Evolutionary conservation across 1,140 invertebrate genomes (phyloP), one percentile per base, ranked within the genome.

Genomic region (Lethrus apterus): DNA sequence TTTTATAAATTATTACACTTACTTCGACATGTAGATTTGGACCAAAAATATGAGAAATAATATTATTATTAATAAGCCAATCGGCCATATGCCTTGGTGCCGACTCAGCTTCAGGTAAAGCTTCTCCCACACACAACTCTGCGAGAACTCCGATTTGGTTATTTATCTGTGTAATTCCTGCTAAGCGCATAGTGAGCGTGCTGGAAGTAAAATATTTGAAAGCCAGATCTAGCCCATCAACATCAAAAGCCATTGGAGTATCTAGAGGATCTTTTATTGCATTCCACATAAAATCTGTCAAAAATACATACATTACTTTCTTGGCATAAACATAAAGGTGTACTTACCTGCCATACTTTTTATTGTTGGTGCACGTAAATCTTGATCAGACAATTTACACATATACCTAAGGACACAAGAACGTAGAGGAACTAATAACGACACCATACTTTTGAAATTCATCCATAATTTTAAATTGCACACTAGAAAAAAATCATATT

Each of bases 181-280:
- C 85, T 35, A 97, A 65, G 46, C 93, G 72, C 84, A 95, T 93
- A 1, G 92, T 95, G 29, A 97, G 64, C 1, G 92, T 95, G 38
- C 86, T 86, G 36, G 89, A 92, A 32, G 84, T 92, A 61, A 96
- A 95, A 68, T 94, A 95, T 66, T 96, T 96, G 61, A 93, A 93
- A 13, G 92, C 91, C 46, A 95, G 67, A 49, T 90, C 83, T 17
- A 97, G 67, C 1, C 91, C 92, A 66, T 95, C 91, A 10, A 77
- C 75, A 68, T 96, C 93, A 65, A 93, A 92, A 3, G 81, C 81
- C 19, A 89, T 69, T 14, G 88, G 86, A 0, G 87, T 80, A 63
- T 93, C 89, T 23, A 92, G 70, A 1, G 89, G 88, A 72, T 94
- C 90, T 60, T 93, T 93, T 5, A 93, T 84, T 1, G 89, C 86